Evolutionary conservation across 2,888 invertebrate genomes (phyloP), one percentile per base, ranked within the genome.

Genomic region (Laspeyria flexula): DNA sequence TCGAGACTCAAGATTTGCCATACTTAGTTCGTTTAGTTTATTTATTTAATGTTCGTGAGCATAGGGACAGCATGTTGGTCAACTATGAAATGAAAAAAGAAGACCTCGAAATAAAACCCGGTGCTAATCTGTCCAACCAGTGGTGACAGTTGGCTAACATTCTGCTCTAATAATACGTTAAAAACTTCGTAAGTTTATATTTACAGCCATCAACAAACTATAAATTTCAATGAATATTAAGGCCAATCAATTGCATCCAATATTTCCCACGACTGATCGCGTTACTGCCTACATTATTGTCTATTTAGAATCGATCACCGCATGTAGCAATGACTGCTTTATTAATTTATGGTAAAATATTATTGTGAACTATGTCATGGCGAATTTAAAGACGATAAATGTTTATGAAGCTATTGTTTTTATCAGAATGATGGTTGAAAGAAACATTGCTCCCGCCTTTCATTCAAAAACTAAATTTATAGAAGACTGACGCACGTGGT

Each of bases 221-320:
- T 54, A 55, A 49, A 49, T 30, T 30, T 10, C 38, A 56, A 60
- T 54, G 12, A 46, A 45, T 45, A 48, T 33, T 40, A 40, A 38
- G 38, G 39, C 33, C 48, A n/a, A 29, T 40, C 49, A 55, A 63
- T 60, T 56, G 33, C 34, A 27, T 31, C 40, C 48, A 60, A 64
- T 58, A 11, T 53, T 29, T 25, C 53, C 29, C 44, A 33, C 16
- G 47, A 37, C 34, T 43, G 53, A 54, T 55, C 42, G 43, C 31
- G 30, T 42, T 50, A 48, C n/a, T 29, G 37, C 48, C 29, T 41
- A 45, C 49, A 60, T 54, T 56, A 60, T 55, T 46, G 43, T 60
- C 66, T 63, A 71, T 79, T 76, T 73, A 76, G 65, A 75, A 75
- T 55, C 72, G 45, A 73, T 75, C 61, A 41, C 12, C 37, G 18